phyloP scores from a whole-genome alignment of 2,113 vertebrate species.

The Mohoua ochrocephala region DNA sequence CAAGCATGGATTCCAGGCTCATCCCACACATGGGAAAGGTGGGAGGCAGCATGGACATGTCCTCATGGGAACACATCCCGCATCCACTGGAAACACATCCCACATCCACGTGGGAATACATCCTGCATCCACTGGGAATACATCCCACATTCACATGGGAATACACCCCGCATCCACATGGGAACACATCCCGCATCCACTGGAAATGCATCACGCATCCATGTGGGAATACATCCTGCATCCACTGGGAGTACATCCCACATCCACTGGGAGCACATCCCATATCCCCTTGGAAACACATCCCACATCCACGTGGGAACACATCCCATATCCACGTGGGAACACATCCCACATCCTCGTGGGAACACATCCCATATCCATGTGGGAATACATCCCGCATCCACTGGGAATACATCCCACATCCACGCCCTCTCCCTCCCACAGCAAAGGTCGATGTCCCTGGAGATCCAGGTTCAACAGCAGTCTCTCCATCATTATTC shows the following conservation, averaged over 20 bases:
- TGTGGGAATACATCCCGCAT: neutral
- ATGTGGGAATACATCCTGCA: neutral
- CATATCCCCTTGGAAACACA: neutral
- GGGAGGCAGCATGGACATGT: neutral
- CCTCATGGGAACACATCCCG: neutral
- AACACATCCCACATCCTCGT: neutral
- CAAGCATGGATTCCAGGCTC: neutral
- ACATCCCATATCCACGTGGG: neutral
- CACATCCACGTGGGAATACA: accelerated
- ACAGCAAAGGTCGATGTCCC: neutral
- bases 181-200: neutral
- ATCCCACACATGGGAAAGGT: neutral
- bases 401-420: neutral
- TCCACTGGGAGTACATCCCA: neutral
- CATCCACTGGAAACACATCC: neutral
- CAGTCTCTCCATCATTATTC: neutral
- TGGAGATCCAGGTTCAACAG: neutral
- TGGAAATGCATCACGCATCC: neutral
- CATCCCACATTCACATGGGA: neutral
- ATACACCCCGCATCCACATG: neutral
- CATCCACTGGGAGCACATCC: neutral
- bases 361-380: neutral
- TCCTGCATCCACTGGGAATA: too few relatives aligned
- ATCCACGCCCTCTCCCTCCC: neutral
- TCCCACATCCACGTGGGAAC: neutral